Conservation (phyloP, 2,888 invertebrate species). For the Ichneumon xanthorius region DNA sequence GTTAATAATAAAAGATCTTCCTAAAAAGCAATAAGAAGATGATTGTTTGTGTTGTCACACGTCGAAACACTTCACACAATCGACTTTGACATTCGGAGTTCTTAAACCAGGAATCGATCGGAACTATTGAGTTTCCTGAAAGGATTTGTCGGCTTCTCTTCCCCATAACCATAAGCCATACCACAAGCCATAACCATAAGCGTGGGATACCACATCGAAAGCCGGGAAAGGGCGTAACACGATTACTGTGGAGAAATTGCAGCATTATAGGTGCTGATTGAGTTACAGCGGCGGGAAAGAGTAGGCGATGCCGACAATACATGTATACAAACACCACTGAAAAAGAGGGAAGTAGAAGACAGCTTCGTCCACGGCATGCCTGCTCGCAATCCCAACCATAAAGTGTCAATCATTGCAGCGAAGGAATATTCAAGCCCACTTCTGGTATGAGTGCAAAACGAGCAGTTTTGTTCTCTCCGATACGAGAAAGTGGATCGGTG, state of each 20-base stretch:
- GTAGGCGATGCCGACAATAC: conserved; percentile 72
- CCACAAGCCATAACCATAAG: too few relatives aligned
- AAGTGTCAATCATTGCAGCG: conserved; percentile 82
- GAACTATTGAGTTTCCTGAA: conserved; percentile 66
- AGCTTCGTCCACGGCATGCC: conserved; percentile 59
- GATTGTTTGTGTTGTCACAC: neutral
- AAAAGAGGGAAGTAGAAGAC: conserved; percentile 9
- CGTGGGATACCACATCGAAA: conserved; percentile 62
- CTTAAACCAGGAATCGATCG: conserved; percentile 37
- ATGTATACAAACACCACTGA: conserved; percentile 35
- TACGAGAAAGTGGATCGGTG: conserved; percentile 27
- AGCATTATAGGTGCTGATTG: conserved; percentile 84
- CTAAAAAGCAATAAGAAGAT: neutral
- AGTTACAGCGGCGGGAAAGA: conserved; percentile 80
- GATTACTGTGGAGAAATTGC: conserved; percentile 84
- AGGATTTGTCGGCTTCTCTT: too few relatives aligned
- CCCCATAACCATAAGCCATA: too few relatives aligned
- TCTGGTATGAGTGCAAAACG: conserved; percentile 19
- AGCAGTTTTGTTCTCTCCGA: conserved; percentile 24
- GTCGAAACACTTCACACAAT: neutral
- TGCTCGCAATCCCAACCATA: conserved; percentile 79
- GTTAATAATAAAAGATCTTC: neutral
- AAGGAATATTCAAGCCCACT: conserved; percentile 51
- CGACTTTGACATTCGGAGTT: neutral
- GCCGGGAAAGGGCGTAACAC: conserved; percentile 76